Base-by-base conservation (phyloP, 1,140 invertebrate genomes). In the Mylabris phalerata region DNA sequence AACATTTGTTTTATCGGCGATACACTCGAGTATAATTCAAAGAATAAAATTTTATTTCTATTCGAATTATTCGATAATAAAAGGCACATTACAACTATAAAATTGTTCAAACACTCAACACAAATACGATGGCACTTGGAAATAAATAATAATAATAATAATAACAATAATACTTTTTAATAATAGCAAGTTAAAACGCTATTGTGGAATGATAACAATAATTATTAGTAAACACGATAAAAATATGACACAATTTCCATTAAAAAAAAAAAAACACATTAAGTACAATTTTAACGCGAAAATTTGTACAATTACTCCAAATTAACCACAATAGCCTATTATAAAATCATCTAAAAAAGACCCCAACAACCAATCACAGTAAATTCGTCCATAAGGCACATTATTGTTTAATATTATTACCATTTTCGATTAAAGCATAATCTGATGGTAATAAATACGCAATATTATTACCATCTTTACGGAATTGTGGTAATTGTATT, bases 401-500 rank as follows among this genome's bases (percentile, higher is more conserved):
- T 54, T 57, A 65, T 48, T 69, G 65, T 61, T 71, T 72, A 40
- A 67, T 62, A 55, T 63, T 70, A 55, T 69, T 68, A 7, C 69
- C 67, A 47, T 71, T 71, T 57, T 72, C 71, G 25, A 73, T 19
- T 27, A 71, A 61, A 27, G 75, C 74, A 59, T 69, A 74, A 55
- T 74, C 76, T 10, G 81, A 70, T 4, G 82, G 82, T 51, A 84
- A 66, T 24, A 78, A 68, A 63, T 78, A 84, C 5, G 79, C 52
- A 46, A 84, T 81, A 57, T 75, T 75, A 41, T 76, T 75, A 5
- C 77, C 76, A 45, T 81, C 79, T 66, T 81, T 87, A 75, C 77
- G 80, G 64, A 90, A 89, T 1, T 77, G 79, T 0, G 84, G 75
- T 24, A 74, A 72, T 19, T 76, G 71, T 4, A 81, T 78, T 41